These are phyloP conservation scores for Phymastichus coffea DNA, from an alignment of 1,140 invertebrate genomes.

Conservation along the genomic window DNA sequence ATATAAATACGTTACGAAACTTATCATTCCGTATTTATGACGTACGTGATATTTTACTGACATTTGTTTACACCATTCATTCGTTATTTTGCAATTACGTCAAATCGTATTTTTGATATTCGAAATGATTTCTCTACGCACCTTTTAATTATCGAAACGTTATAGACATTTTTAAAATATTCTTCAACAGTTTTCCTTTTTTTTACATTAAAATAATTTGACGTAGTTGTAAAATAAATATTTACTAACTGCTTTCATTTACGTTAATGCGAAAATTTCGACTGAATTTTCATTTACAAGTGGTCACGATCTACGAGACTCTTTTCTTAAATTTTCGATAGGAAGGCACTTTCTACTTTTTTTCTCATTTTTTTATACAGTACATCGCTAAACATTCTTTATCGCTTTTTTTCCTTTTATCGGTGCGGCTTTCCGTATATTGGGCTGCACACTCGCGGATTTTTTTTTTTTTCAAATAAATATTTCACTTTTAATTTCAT, in stretches of 20 bases:
- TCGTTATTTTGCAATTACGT: constrained; percentile 32
- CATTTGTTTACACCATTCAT: constrained; percentile 43
- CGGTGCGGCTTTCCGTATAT: constrained; percentile 24
- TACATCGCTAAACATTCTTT: constrained; percentile 35
- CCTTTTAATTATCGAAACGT: constrained; percentile 10
- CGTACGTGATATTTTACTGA: constrained; percentile 29
- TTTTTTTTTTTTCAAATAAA: constrained; percentile 27
- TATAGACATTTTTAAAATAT: constrained; percentile 13
- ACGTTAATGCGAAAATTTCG: constrained; percentile 49
- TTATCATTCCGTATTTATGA: constrained; percentile 32
- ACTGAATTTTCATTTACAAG: constrained; percentile 54
- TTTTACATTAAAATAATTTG: constrained; percentile 7
- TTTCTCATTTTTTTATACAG: constrained; percentile 51
- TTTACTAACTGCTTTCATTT: constrained; percentile 26
- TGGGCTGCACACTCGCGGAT: constrained; percentile 34
- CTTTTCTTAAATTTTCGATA: constrained; percentile 52
- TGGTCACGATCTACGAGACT: constrained; percentile 59
- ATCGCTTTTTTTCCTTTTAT: constrained; percentile 14
- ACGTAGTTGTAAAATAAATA: too few relatives aligned
- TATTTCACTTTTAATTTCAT: constrained; percentile 27
- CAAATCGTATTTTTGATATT: constrained; percentile 17
- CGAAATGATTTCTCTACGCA: constrained; percentile 15
- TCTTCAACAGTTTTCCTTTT: constrained; percentile 7
- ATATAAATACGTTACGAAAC: constrained; percentile 26
- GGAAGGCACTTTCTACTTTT: constrained; percentile 60